These are phyloP conservation scores for Adelges cooleyi DNA, from an alignment of 1,140 invertebrate species.

Conservation along the genomic window DNA sequence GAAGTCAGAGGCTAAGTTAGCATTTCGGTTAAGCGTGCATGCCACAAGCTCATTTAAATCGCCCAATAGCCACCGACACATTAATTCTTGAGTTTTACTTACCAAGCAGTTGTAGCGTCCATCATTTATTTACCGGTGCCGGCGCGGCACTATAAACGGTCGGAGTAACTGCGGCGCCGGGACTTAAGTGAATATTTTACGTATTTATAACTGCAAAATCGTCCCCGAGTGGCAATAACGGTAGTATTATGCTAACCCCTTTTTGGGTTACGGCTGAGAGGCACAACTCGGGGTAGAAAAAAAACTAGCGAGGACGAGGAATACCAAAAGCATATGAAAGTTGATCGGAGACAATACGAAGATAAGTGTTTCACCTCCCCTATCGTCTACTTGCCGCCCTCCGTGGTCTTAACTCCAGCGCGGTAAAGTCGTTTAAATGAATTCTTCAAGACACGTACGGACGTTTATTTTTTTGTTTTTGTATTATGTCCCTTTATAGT, in stretches of 20 bases:
- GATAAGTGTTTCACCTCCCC: conserved; percentile 2
- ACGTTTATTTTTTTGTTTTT: conserved; percentile 6
- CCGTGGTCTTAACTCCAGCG: background rate
- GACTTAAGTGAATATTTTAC: conserved; percentile 29
- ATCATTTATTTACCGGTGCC: conserved; percentile 8
- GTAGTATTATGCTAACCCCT: conserved; percentile 19
- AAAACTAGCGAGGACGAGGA: background rate
- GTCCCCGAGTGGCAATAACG: conserved; percentile 25
- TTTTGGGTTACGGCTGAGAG: background rate
- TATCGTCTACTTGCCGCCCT: background rate
- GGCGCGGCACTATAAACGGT: background rate
- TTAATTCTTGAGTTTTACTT: background rate
- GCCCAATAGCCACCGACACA: too few relatives aligned
- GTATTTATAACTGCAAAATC: conserved; percentile 27
- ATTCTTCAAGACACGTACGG: conserved; percentile 28
- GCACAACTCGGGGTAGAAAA: background rate
- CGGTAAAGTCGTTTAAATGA: conserved; percentile 27
- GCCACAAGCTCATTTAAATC: too few relatives aligned
- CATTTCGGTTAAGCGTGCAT: too few relatives aligned
- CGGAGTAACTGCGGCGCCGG: background rate
- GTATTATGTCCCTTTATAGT: background rate
- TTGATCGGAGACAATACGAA: conserved; percentile 21
- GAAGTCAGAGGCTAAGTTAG: too few relatives aligned
- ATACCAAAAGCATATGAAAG: conserved; percentile 9
- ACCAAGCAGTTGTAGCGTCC: background rate